Evolutionary conservation across 2,888 invertebrate species (phyloP).

Genomic region (Thera britannica): DNA sequence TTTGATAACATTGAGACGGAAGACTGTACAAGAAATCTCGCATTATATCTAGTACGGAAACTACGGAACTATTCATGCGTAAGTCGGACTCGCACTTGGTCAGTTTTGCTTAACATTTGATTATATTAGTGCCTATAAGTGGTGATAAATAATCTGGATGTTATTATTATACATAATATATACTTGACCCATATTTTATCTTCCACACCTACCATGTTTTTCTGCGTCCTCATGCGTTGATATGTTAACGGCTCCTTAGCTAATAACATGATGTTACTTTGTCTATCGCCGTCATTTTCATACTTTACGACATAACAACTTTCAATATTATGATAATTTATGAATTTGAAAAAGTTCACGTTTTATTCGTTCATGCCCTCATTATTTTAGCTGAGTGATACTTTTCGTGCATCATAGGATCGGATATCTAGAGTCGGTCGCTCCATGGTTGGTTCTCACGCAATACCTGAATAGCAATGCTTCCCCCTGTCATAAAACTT

Average conservation of each 20-base stretch:
- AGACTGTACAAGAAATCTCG: background rate
- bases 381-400: slow-evolving; percentile 24
- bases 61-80: no score
- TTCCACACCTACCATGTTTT: slow-evolving; percentile 10
- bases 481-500: slow-evolving; percentile 38
- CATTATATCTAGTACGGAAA: background rate
- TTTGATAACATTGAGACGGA: no score
- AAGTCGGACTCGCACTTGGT: background rate
- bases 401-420: slow-evolving; percentile 34
- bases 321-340: slow-evolving; percentile 19
- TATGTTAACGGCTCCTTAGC: slow-evolving; percentile 22
- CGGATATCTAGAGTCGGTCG: slow-evolving; percentile 24
- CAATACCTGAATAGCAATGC: slow-evolving; percentile 35
- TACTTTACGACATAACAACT: slow-evolving; percentile 18
- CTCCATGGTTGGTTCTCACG: slow-evolving; percentile 38
- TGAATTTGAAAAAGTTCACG: slow-evolving; percentile 11
- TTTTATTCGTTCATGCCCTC: slow-evolving; percentile 23
- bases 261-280: slow-evolving; percentile 26
- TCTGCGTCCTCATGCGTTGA: slow-evolving; percentile 16
- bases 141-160: slow-evolving; percentile 10
- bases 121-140: background rate
- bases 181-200: no score
- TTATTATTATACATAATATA: no score
- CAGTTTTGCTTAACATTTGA: background rate
- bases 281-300: slow-evolving; percentile 20